Evolutionary conservation across 2,888 invertebrate genomes (phyloP).

Genomic region (Thereva nobilitata): DNA sequence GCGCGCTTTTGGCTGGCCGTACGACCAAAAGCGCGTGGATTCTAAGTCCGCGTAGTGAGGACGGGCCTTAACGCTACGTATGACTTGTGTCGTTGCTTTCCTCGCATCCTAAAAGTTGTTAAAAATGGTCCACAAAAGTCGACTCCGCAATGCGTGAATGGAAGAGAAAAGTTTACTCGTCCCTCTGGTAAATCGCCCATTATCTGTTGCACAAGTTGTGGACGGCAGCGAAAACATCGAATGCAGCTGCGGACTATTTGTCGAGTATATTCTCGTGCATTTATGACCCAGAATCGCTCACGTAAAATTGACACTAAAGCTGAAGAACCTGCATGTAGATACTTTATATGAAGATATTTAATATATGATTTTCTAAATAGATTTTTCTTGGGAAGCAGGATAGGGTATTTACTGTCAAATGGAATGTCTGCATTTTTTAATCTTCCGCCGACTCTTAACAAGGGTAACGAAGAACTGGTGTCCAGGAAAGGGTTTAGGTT

Average conservation of each 20-base stretch:
- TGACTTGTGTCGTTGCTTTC: too few relatives aligned
- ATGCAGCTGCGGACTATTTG: slow-evolving; percentile 13
- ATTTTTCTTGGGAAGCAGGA: slow-evolving; percentile 13
- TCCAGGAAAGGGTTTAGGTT: slow-evolving; percentile 14
- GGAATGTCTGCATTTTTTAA: slow-evolving; percentile 8
- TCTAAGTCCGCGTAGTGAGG: too few relatives aligned
- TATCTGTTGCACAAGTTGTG: slow-evolving; percentile 17
- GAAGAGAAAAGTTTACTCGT: slow-evolving; percentile 16
- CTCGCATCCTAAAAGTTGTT: background rate
- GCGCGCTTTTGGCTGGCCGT: too few relatives aligned
- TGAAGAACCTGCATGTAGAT: slow-evolving; percentile 24
- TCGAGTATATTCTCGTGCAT: background rate
- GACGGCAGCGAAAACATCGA: background rate
- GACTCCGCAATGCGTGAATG: background rate
- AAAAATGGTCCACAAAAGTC: slow-evolving; percentile 31
- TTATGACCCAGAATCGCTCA: slow-evolving; percentile 26
- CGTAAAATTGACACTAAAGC: slow-evolving; percentile 9
- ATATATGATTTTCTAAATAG: background rate
- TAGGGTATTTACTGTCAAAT: background rate
- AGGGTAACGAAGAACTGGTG: too few relatives aligned
- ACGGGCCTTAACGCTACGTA: background rate
- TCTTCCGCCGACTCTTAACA: slow-evolving; percentile 1
- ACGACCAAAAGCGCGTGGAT: too few relatives aligned
- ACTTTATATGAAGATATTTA: slow-evolving; percentile 14
- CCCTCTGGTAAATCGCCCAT: slow-evolving; percentile 21